These are phyloP conservation scores for Sarcophaga variegata DNA, from an alignment of 2,888 invertebrate species.

Conservation along the genomic window DNA sequence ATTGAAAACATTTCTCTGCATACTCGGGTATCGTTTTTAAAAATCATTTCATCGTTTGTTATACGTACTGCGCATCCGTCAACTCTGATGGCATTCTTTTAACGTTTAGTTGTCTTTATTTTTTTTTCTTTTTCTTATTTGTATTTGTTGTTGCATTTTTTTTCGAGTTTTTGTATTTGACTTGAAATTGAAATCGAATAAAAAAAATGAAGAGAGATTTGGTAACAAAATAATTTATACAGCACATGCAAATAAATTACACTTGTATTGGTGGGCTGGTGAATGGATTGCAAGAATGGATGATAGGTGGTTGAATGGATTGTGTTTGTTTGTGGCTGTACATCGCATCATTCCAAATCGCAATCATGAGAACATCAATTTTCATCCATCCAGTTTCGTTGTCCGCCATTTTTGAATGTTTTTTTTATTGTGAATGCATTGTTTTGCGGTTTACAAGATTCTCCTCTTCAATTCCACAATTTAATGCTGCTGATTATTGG, in stretches of 20 bases:
- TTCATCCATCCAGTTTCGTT: slow-evolving; percentile 34
- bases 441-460: slow-evolving; percentile 67
- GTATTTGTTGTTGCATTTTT: neutral
- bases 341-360: slow-evolving; percentile 11
- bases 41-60: slow-evolving; percentile 71
- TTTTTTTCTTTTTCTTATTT: no score
- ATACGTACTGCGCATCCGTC: slow-evolving; percentile 74
- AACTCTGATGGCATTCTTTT: slow-evolving; percentile 65
- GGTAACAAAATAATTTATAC: slow-evolving; percentile 82
- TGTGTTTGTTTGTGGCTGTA: neutral
- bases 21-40: slow-evolving; percentile 76
- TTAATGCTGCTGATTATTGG: slow-evolving; percentile 52
- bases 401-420: slow-evolving; percentile 66
- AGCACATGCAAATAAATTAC: slow-evolving; percentile 69
- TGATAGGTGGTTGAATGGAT: slow-evolving; percentile 16
- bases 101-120: neutral
- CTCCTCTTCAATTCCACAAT: slow-evolving; percentile 44
- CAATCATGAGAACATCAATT: slow-evolving; percentile 62
- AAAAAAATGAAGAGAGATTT: slow-evolving; percentile 79
- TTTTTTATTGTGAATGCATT: slow-evolving; percentile 47
- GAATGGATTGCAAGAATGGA: neutral
- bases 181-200: slow-evolving; percentile 81
- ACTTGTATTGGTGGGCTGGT: neutral
- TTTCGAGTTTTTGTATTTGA: slow-evolving; percentile 77
- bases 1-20: slow-evolving; percentile 74